Evolutionary conservation across 2,888 invertebrate genomes (phyloP).

Genomic region (Euplagia quadripunctaria): DNA sequence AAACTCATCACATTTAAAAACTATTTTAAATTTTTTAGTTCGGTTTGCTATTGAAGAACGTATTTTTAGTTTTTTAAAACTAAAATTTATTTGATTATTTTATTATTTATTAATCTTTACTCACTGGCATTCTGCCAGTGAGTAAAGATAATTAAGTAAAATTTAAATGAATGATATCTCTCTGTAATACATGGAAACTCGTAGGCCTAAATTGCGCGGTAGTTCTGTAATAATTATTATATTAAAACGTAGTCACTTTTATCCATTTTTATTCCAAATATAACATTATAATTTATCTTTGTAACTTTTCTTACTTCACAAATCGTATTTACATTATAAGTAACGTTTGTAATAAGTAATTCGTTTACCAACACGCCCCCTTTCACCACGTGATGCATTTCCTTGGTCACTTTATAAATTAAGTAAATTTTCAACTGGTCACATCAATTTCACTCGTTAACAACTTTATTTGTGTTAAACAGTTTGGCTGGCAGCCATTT

Average conservation of each 20-base stretch:
- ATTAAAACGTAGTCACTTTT: background rate
- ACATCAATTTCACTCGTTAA: slow-evolving; percentile 56
- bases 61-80: too few species aligned
- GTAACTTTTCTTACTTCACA: background rate
- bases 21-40: too few species aligned
- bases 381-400: slow-evolving; percentile 21
- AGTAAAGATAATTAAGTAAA: too few species aligned
- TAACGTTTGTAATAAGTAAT: slow-evolving; percentile 2
- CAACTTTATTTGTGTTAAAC: slow-evolving; percentile 52
- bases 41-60: too few species aligned
- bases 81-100: too few species aligned
- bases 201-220: background rate
- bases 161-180: background rate
- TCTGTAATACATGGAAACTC: background rate
- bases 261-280: background rate
- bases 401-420: slow-evolving; percentile 56
- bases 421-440: slow-evolving; percentile 48
- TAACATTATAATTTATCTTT: background rate
- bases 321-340: background rate
- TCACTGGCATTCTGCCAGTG: too few species aligned
- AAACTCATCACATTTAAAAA: too few species aligned
- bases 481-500: slow-evolving; percentile 58
- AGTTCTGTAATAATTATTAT: background rate
- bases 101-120: too few species aligned
- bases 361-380: slow-evolving; percentile 5